Conservation (phyloP, 2,113 vertebrate species). For the Saguinus imperator region DNA sequence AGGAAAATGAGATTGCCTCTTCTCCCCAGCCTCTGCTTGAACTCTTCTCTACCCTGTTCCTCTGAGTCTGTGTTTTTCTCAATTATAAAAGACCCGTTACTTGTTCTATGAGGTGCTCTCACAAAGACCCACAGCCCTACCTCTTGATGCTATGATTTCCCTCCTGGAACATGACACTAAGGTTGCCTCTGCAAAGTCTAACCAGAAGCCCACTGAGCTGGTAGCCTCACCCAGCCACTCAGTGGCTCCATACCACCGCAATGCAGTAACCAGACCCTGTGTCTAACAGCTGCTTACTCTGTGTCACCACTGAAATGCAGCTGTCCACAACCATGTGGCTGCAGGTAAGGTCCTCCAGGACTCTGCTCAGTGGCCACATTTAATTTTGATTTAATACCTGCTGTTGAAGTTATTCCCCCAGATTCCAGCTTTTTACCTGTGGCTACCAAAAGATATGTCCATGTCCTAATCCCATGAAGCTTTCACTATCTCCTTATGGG, state of each 20-base stretch:
- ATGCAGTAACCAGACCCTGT: rapidly evolving
- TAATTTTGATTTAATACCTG: not conserved
- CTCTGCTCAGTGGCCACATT: rapidly evolving
- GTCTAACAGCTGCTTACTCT: rapidly evolving
- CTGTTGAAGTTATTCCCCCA: not conserved
- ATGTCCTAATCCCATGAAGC: not conserved
- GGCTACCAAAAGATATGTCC: rapidly evolving
- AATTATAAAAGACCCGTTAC: not conserved
- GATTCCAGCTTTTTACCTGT: not conserved
- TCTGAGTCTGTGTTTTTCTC: not conserved
- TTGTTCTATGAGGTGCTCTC: not conserved
- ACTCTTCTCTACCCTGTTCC: not conserved
- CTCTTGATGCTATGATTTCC: not conserved
- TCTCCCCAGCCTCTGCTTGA: not conserved
- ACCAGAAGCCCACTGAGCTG: not conserved
- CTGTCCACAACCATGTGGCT: rapidly evolving
- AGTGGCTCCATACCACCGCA: not conserved
- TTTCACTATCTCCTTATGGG: not conserved
- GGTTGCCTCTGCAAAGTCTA: not conserved
- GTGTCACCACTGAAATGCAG: rapidly evolving
- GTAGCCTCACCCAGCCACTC: not conserved
- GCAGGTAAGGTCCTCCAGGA: not conserved
- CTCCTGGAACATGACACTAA: rapidly evolving
- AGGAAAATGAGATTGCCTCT: not conserved
- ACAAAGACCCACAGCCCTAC: not conserved